phyloP scores from a whole-genome alignment of 2,113 vertebrate species.

The Micronisus gabar region DNA sequence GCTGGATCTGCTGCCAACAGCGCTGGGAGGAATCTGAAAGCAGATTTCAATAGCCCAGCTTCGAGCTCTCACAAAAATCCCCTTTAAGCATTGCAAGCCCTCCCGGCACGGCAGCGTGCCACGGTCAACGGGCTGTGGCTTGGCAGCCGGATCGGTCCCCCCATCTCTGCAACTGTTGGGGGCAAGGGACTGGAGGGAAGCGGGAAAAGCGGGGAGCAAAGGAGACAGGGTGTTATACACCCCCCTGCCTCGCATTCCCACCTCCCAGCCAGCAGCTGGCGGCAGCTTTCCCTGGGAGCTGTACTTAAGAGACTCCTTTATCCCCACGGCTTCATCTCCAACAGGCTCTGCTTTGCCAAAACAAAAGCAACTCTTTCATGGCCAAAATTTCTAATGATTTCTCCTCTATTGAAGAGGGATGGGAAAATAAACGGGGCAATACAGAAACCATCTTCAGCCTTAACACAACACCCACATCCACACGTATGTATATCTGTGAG shows the following conservation, averaged over 20 bases:
- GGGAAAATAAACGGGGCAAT: not conserved
- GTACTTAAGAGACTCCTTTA: not conserved
- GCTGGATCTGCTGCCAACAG: not conserved
- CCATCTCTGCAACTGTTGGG: not conserved
- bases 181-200: not conserved
- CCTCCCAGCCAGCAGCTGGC: not conserved
- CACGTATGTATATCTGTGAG: fast-evolving
- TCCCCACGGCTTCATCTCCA: not conserved
- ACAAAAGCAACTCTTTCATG: not conserved
- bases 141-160: fast-evolving
- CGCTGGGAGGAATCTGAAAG: not conserved
- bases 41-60: not conserved
- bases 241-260: not conserved
- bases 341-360: not conserved
- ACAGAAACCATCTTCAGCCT: not conserved
- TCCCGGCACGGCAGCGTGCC: fast-evolving
- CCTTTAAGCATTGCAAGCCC: not conserved
- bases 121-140: not conserved
- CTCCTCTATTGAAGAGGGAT: not conserved
- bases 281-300: not conserved
- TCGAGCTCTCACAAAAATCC: not conserved
- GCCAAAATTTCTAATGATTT: not conserved
- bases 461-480: not conserved
- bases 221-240: not conserved
- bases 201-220: not conserved